Evolutionary conservation across 2,797 vertebrate genomes (phyloP), one percentile per base, ranked within the genome.

Genomic region (Crax fasciolata): DNA sequence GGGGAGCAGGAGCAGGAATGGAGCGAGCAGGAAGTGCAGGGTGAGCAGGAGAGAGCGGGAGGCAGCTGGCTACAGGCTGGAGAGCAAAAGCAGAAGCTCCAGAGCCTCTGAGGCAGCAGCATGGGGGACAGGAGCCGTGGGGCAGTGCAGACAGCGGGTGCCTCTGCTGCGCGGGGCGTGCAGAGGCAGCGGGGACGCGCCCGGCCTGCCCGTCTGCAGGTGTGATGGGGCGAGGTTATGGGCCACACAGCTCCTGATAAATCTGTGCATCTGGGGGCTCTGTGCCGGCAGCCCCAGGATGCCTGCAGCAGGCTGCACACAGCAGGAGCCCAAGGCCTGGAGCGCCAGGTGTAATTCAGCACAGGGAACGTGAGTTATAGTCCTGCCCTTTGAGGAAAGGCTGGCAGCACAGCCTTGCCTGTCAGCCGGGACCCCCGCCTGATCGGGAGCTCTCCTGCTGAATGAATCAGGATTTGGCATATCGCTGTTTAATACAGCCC

Each of bases 391-490:
- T 97, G 96, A 79, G 84, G 95, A 97, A 94, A 94, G 93, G 94
- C 91, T 94, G 65, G 93, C 80, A 96, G 97, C 92, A 94, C 84
- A 92, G 92, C 94, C 90, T 92, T 96, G 92, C 92, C 94, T 96
- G 96, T 97, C 96, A 97, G 90, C 95, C 74, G 92, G 92, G 97
- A 91, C 84, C 84, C 80, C 89, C 84, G 95, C 93, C 96, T 96
- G 94, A 84, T 81, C 91, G 77, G 14, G 54, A 97, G 96, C 95
- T 96, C 94, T 96, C 89, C 93, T 81, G 85, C 95, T 95, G 94
- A 98, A 97, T 97, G 97, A 97, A 97, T 97, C 96, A 97, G 96
- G 94, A 94, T 96, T 95, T 97, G 97, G 96, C 94, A 78, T 93
- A 95, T 97, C 68, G 20, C 72, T 96, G 87, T 97, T 98, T 97